phyloP scores from a whole-genome alignment of 2,797 vertebrate species.

The Chromis chromis region DNA sequence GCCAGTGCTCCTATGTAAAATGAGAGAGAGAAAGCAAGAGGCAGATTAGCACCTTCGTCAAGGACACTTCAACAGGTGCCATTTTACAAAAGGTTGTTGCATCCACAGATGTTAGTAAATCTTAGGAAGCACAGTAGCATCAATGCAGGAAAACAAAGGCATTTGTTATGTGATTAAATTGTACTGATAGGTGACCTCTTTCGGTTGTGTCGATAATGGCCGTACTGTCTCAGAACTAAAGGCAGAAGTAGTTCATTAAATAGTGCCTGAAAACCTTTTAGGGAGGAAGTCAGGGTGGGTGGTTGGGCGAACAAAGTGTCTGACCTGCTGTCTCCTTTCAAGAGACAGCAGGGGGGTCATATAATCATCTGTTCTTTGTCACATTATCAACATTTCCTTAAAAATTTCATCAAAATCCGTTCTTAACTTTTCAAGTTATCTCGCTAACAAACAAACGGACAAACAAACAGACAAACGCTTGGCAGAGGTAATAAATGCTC shows the following conservation, averaged over 20 bases:
- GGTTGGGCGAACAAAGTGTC: no score
- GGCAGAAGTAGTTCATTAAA: not conserved
- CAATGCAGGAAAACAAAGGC: not conserved
- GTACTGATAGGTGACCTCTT: not conserved
- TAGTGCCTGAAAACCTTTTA: not conserved
- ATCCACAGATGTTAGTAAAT: not conserved
- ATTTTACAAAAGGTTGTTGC: not conserved
- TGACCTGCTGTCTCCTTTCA: no score
- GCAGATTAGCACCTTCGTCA: not conserved
- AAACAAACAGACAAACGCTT: no score
- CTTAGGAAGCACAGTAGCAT: not conserved
- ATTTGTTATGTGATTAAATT: not conserved
- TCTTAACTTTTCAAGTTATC: no score
- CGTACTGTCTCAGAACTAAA: not conserved
- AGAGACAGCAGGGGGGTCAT: no score
- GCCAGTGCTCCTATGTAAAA: not conserved
- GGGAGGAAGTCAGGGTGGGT: not conserved
- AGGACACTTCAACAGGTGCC: not conserved
- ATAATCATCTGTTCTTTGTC: no score
- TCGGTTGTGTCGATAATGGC: not conserved
- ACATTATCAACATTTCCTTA: no score
- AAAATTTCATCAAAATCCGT: no score
- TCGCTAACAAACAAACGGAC: no score
- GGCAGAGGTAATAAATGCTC: no score
- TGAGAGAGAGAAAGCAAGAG: not conserved